Evolutionary conservation across 2,797 vertebrate species (phyloP).

Genomic region (Threskiornis aethiopicus): DNA sequence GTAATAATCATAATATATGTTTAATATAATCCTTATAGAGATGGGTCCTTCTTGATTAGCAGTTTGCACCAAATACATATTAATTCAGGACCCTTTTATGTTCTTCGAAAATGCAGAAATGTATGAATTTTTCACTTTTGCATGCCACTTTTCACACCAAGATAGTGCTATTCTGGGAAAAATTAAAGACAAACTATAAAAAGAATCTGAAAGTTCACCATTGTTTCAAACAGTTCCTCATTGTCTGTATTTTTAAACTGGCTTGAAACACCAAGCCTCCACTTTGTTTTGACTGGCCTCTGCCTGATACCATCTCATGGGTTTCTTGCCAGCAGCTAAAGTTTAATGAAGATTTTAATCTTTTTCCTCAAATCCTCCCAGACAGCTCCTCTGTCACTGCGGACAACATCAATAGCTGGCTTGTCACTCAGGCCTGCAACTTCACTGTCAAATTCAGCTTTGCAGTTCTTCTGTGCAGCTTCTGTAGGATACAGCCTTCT

Average conservation of each 20-base stretch:
- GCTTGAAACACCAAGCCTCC: not conserved
- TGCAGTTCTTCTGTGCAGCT: not conserved
- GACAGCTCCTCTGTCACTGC: not conserved
- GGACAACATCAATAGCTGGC: not conserved
- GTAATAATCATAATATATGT: not conserved
- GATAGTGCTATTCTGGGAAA: not conserved
- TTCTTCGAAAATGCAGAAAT: not conserved
- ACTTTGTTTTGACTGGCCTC: conserved; percentile 20
- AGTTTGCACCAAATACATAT: not conserved
- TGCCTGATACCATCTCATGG: not conserved
- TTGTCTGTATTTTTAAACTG: not conserved
- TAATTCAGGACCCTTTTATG: not conserved
- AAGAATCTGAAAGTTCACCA: not conserved
- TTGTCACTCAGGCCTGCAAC: not conserved
- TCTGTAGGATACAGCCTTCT: not conserved
- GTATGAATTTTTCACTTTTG: not conserved
- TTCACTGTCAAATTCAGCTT: not conserved
- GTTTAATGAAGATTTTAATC: not conserved
- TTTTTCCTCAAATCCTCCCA: not conserved
- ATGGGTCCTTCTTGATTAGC: not conserved
- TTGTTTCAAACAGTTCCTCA: conserved; percentile 8
- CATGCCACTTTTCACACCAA: not conserved
- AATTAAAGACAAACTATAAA: not conserved
- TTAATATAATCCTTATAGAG: not conserved
- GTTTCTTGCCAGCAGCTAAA: not conserved